phyloP scores from a whole-genome alignment of 2,888 invertebrate species.

The Lepidonotus clava region DNA sequence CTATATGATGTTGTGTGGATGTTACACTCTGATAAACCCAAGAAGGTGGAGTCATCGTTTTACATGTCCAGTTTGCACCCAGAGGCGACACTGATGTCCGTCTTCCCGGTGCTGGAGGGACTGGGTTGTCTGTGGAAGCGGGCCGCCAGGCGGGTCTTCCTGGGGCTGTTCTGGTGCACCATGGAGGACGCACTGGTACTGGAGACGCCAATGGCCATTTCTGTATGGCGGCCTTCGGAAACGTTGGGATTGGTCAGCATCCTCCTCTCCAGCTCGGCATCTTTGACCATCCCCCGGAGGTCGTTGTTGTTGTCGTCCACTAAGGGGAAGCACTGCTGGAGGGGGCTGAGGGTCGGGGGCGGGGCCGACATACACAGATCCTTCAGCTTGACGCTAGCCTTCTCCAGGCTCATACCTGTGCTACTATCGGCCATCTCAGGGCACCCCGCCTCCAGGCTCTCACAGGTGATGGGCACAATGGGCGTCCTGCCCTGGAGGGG shows the following conservation, averaged over 20 bases:
- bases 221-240: background rate
- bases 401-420: background rate
- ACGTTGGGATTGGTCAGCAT: no score
- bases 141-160: slow-evolving; percentile 20
- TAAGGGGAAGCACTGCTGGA: background rate
- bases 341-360: background rate
- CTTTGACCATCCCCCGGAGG: background rate
- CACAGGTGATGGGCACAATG: slow-evolving; percentile 42
- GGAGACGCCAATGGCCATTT: background rate
- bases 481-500: no score
- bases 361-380: background rate
- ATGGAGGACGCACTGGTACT: background rate
- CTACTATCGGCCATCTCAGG: no score
- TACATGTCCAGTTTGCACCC: no score
- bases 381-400: background rate
- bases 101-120: background rate
- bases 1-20: no score
- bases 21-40: no score
- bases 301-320: slow-evolving; percentile 8
- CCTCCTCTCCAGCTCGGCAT: no score
- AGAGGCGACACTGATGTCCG: no score
- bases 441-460: slow-evolving; percentile 29
- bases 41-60: no score
- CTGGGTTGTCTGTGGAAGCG: background rate
- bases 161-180: background rate